Base-by-base conservation (phyloP, 2,797 vertebrate genomes). In the Gallinago stenura region DNA sequence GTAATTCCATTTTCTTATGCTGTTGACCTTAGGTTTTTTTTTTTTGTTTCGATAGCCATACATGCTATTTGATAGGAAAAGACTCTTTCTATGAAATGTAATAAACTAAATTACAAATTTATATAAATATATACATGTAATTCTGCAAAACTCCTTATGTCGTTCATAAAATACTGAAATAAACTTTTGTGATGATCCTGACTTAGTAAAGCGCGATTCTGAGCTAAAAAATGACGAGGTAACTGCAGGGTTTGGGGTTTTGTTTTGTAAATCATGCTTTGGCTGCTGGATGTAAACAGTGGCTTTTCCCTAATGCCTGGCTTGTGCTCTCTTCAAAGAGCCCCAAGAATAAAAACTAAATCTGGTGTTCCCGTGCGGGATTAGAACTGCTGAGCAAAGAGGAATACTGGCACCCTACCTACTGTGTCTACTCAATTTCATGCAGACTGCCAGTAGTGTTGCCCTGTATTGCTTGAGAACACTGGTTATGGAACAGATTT, bases 401-500 rank as follows among this genome's bases (percentile, higher is more conserved):
- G 54, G 33, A 65, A 18, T 19, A 9, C 28, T 33, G 72, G 31
- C 79, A 10, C 57, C 45, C 66, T 20, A 13, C 16, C 0, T 6
- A 24, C 15, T 21, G 3, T 0, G 1, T 10, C 54, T 28, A 4
- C 30, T 35, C 19, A 2, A 0, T 58, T 33, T 60, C 24, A 35
- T 46, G 37, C 37, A 30, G 61, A 30, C 22, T 15, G 50, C 21
- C 35, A 28, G 53, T 51, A 25, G 16, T 19, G 30, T 48, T 80
- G 57, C 15, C 24, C 33, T n/a, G 0, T 35, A 4, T 62, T 77
- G 50, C 54, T 93, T 58, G 35, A 70, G 31, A 61, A 21, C 13
- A 4, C 7, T 17, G 19, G 3, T 33, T 51, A 39, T 15, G 33
- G 35, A 68, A 68, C 35, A 54, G 75, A 65, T 66, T 11, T 66